Base-by-base conservation (phyloP, 2,797 vertebrate genomes). In the Sphaeramia orbicularis region DNA sequence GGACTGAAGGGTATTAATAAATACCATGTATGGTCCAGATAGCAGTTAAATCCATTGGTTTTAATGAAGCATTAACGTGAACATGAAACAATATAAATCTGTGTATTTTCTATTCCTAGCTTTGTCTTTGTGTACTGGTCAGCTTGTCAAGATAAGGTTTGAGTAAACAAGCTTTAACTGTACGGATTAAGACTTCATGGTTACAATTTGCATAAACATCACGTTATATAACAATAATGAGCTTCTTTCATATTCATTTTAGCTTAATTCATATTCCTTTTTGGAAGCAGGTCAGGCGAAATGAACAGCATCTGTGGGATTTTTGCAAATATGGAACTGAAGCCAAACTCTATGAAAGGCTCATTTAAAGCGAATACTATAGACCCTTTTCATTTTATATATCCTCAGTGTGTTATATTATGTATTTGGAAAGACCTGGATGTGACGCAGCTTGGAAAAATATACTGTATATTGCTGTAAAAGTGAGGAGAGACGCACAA, bases 261-360 rank as follows among this genome's bases (percentile, higher is more conserved):
- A 63, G 64, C 59, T 43, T 54, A 45, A 77, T 82, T 66, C 30
- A 50, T 53, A 65, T 78, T 65, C 41, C 36, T 56, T 84, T 86
- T 73, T 73, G 47, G 52, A 86, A 80, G 78, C 82, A 80, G 82
- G 70, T 84, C 74, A 74, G 78, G 36, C 19, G 7, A 80, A 80
- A 82, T 69, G 37, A 48, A 36, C 59, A 10, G n/a, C 53, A 65
- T 68, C 40, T 36, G 37, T 38, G 38, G 80, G 59, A 69, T 72
- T 76, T 44, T 62, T 53, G 24, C 37, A 63, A 67, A 69, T 27
- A 43, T 12, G 15, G 6, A 61, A 10, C 42, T 32, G 40, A 38
- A 72, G 36, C 21, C 18, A 5, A 60, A 66, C 74, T 60, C 27
- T 16, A 40, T 6, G 24, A 53, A 50, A 42, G 42, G 36, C 27